Evolutionary conservation across 1,140 invertebrate species (phyloP), one percentile per base, ranked within the genome.

Genomic region (Meloidogyne floridensis): DNA sequence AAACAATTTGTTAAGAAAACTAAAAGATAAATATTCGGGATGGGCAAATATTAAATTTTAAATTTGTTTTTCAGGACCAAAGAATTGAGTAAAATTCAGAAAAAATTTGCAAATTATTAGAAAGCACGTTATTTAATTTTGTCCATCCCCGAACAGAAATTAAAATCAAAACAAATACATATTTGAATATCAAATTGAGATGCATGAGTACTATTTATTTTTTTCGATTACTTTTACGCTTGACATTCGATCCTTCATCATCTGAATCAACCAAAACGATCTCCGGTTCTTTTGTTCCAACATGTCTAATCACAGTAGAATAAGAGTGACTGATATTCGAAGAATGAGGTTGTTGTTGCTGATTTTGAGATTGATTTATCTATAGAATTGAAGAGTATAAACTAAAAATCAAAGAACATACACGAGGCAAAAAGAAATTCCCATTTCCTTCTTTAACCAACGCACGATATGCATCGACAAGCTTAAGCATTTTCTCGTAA

Each of bases 381-480:
- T 65, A 65, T n/a, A 4, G 6, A 65, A n/a, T n/a, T 59, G 13
- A 13, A 59, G 13, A 13, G 3, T 15, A 59, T n/a, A n/a, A n/a
- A n/a, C 7, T 65, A 65, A n/a, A 6, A n/a, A 65, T 15, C 3
- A 59, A 65, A 65, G n/a, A 6, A 65, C 1, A n/a, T 65, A 65
- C 59, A 15, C 59, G 42, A 5, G 77, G 77, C 65, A 79, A 10
- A 47, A 79, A 18, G 53, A 79, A 71, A 10, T 79, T 79, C 5
- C 77, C 77, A 20, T 71, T 79, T 43, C 77, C 77, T 53, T 79
- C 77, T 53, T 79, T 79, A 20, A 79, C 77, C 20, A 79, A 53
- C 18, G n/a, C 65, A 18, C 77, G 77, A 71, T 79, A 79, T 15
- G 42, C 77, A n/a, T 79, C 53, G 65, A 79, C 59, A 11, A 79